Conservation (phyloP, 1,140 invertebrate species). For the Asbolus verrucosus region DNA sequence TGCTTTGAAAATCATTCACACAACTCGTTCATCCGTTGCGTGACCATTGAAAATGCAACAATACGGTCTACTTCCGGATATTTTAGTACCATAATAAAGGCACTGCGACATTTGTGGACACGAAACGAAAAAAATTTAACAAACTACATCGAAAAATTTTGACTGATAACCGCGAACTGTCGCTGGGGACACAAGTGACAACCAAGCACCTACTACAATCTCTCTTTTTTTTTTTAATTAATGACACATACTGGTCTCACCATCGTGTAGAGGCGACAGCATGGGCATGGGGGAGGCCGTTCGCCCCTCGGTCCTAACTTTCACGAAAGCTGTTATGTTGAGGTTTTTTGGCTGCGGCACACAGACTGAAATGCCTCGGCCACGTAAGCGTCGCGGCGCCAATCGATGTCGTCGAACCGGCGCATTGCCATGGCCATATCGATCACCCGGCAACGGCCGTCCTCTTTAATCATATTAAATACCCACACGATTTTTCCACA, state of each 20-base stretch:
- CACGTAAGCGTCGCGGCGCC: slow-evolving; percentile 45
- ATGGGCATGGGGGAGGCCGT: slow-evolving; percentile 54
- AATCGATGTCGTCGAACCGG: slow-evolving; percentile 45
- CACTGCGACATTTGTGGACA: slow-evolving; percentile 13
- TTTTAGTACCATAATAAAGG: slow-evolving; percentile 34
- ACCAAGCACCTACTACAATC: no score
- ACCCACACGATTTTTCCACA: no score
- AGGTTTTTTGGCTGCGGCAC: slow-evolving; percentile 38
- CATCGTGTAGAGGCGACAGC: slow-evolving; percentile 51
- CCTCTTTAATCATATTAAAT: no score
- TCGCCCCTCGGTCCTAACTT: slow-evolving; percentile 46
- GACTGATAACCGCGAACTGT: neutral
- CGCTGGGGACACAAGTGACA: no score
- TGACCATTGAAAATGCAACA: slow-evolving; percentile 26
- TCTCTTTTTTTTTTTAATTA: no score
- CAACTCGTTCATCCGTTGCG: slow-evolving; percentile 14
- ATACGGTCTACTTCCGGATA: slow-evolving; percentile 29
- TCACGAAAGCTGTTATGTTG: slow-evolving; percentile 41
- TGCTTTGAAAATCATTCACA: slow-evolving; percentile 9
- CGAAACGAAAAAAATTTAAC: slow-evolving; percentile 17
- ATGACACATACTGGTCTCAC: slow-evolving; percentile 52
- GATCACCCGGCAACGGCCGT: slow-evolving; percentile 41
- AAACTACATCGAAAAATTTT: slow-evolving; percentile 30
- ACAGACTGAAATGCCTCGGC: slow-evolving; percentile 35
- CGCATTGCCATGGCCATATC: slow-evolving; percentile 46